Evolutionary conservation across 2,797 vertebrate species (phyloP), one percentile per base, ranked within the genome.

Genomic region (Bradypodion pumilum): DNA sequence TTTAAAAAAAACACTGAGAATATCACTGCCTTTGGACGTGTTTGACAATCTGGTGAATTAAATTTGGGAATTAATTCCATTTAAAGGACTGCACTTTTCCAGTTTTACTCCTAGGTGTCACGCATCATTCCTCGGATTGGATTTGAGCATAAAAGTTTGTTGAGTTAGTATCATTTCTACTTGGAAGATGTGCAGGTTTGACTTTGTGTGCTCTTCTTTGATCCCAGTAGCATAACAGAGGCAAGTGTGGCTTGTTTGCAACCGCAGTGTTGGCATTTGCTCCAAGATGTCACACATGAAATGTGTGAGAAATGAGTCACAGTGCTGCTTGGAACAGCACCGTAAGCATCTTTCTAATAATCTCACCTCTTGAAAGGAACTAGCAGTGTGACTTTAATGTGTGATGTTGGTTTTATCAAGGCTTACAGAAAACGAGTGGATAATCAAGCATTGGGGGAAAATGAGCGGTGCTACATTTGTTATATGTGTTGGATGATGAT

Each of bases 361-460:
- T 59, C 81, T 90, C 86, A 90, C 91, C 89, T 91, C 85, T 91
- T 92, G 89, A 89, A 75, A 75, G 32, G 27, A 56, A 35, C 9
- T 52, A 74, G 46, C 35, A 81, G 35, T 49, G 32, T 87, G 89
- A 0, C 0, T 42, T 37, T 35, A 56, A 9, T 82, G 63, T 80
- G n/a, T n/a, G n/a, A n/a, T n/a, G n/a, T n/a, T n/a, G n/a, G n/a
- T 86, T 86, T 79, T 84, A 68, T 83, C 56, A 76, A 81, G 44
- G 44, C 69, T 78, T 70, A n/a, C 73, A 37, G 29, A 70, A 85
- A 80, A 0, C 2, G 80, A 72, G 42, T 80, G 78, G 85, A 82
- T 37, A 81, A 90, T 75, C 81, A 80, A 84, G 46, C 37, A 80
- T 81, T 85, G 87, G 86, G 81, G 44, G 86, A 35, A 9, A 49